These are phyloP conservation scores for Linepithema humile DNA, from an alignment of 1,140 invertebrate species.

Conservation along the genomic window DNA sequence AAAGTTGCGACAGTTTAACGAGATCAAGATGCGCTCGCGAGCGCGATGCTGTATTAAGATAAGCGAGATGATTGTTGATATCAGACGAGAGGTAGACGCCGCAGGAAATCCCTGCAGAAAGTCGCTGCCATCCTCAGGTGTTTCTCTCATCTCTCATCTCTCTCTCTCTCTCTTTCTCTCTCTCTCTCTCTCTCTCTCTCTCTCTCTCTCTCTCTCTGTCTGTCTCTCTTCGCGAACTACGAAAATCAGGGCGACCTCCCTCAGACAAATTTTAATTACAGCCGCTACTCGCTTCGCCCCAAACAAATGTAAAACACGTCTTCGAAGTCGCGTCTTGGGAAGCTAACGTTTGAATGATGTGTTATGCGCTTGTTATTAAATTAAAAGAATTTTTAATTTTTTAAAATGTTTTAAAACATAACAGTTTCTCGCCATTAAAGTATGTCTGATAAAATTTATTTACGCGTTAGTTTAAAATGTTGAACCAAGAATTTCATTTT, in stretches of 20 bases:
- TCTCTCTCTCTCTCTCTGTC: background rate
- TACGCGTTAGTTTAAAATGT: too few species aligned
- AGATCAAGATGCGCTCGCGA: constrained; percentile 50
- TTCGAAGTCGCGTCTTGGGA: background rate
- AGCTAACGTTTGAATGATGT: background rate
- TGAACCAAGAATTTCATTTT: too few species aligned
- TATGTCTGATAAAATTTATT: too few species aligned
- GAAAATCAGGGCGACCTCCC: background rate
- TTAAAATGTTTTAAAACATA: too few species aligned
- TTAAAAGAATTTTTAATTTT: too few species aligned
- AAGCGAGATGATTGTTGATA: constrained; percentile 51
- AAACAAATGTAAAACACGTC: background rate
- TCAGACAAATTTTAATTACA: constrained; percentile 52
- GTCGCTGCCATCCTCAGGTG: constrained; percentile 39
- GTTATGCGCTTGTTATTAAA: too few species aligned
- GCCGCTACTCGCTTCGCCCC: background rate
- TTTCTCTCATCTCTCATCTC: constrained; percentile 2
- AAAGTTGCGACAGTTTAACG: constrained; percentile 66
- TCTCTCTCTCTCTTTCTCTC: background rate
- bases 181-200: background rate
- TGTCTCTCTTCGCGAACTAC: too few species aligned
- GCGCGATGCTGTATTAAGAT: constrained; percentile 54
- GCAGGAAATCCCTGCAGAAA: constrained; percentile 24
- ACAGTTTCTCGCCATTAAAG: too few species aligned
- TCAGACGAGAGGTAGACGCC: constrained; percentile 9